Conservation (phyloP, 2,797 vertebrate species). For the Pseudochaenichthys georgianus region DNA sequence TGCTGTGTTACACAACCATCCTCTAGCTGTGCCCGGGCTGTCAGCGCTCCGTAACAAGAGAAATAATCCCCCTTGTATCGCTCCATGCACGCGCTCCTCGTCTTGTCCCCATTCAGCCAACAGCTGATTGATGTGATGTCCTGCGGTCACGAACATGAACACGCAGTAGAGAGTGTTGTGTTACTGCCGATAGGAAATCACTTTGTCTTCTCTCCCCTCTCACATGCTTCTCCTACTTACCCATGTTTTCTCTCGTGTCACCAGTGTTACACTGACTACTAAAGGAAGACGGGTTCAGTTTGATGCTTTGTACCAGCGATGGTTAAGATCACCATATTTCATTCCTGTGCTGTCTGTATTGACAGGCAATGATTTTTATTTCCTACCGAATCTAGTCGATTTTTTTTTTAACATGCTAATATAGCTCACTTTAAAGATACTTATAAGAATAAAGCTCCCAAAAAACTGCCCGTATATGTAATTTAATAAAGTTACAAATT, state of each 20-base stretch:
- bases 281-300: neutral
- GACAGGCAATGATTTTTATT: conserved; percentile 4
- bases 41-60: neutral
- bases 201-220: conserved; percentile 22
- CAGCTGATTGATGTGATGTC: conserved; percentile 51
- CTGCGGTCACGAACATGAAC: conserved; percentile 40
- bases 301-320: conserved; percentile 1
- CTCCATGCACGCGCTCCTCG: neutral
- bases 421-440: neutral
- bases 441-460: too few relatives aligned
- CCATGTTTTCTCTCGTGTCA: neutral
- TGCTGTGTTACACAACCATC: neutral
- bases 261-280: conserved; percentile 4
- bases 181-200: conserved; percentile 45
- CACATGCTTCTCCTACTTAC: neutral
- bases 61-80: conserved; percentile 10
- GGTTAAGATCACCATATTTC: neutral
- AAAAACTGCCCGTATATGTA: too few relatives aligned
- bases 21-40: neutral
- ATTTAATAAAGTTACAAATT: too few relatives aligned
- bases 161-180: conserved; percentile 36
- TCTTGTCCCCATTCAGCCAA: conserved; percentile 16
- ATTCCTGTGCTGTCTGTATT: neutral
- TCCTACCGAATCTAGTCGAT: neutral
- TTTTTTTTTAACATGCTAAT: neutral